Evolutionary conservation across 2,113 vertebrate species (phyloP).

Genomic region (Saguinus midas): DNA sequence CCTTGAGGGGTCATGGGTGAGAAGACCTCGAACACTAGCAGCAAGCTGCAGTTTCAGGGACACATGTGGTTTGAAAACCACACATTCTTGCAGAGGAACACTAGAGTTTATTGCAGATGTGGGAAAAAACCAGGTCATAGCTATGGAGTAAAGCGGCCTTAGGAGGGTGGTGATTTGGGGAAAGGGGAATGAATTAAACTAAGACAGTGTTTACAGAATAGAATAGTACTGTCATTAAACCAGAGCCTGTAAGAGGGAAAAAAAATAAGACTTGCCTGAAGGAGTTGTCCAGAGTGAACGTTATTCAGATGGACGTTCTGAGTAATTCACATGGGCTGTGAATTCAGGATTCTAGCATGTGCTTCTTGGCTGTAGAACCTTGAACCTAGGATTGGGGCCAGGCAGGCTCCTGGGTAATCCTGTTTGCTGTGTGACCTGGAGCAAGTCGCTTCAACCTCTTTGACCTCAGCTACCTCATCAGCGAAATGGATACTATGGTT

Average conservation of each 20-base stretch:
- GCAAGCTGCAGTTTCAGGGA: conserved; percentile 9
- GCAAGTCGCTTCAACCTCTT: neutral
- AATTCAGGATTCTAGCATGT: neutral
- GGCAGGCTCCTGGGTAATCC: neutral
- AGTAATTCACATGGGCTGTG: neutral
- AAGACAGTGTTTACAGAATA: neutral
- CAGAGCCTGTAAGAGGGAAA: neutral
- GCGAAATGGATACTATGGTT: neutral
- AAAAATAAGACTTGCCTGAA: neutral
- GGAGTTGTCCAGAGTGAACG: neutral
- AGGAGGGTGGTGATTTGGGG: neutral
- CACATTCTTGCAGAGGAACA: neutral
- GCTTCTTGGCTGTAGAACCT: neutral
- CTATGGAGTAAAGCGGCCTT: neutral
- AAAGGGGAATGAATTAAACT: conserved; percentile 1
- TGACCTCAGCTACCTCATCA: neutral
- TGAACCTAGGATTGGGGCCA: neutral
- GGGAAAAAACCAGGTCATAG: conserved; percentile 35
- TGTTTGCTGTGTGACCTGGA: neutral
- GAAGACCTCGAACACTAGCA: conserved; percentile 18
- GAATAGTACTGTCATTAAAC: conserved; percentile 1
- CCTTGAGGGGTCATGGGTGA: conserved; percentile 36
- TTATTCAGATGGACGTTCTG: neutral
- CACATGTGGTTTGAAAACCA: conserved; percentile 7
- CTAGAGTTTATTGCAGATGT: conserved; percentile 2